Evolutionary conservation across 2,113 vertebrate genomes (phyloP).

Genomic region (Micromys minutus): DNA sequence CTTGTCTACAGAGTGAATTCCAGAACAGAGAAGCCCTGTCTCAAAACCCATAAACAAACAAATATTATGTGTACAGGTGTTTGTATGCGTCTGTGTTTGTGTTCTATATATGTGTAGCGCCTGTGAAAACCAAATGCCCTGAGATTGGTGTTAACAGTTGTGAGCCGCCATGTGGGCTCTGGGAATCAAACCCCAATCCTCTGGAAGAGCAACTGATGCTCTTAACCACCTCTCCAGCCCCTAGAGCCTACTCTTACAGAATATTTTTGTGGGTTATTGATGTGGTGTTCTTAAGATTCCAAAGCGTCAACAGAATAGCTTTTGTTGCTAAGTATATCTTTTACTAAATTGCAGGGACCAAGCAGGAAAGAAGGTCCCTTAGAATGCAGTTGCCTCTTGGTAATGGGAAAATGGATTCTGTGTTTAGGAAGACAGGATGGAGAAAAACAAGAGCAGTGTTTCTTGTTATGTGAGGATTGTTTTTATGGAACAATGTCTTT

Average conservation of each 20-base stretch:
- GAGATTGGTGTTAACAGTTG: neutral
- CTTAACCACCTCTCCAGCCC: neutral
- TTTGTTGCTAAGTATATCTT: constrained; percentile 33
- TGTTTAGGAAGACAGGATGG: constrained; percentile 21
- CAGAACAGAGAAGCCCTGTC: neutral
- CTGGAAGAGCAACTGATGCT: neutral
- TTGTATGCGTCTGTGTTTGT: neutral
- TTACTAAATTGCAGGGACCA: neutral
- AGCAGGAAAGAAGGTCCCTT: constrained; percentile 16
- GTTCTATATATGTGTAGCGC: neutral
- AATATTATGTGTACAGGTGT: neutral
- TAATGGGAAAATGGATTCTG: constrained; percentile 17
- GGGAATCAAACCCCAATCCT: neutral
- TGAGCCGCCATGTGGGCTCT: neutral
- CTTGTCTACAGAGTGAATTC: neutral
- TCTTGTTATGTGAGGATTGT: neutral
- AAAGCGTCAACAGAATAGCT: neutral
- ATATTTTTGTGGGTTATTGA: constrained; percentile 24
- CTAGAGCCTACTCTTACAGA: neutral
- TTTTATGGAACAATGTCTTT: neutral
- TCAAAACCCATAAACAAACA: neutral
- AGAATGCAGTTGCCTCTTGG: neutral
- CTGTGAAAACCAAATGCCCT: neutral
- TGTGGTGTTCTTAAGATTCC: constrained; percentile 23
- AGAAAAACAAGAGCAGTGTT: neutral